A percentile compares a stretch with the other conserved stretches of the same genome.
Conservation (phyloP, 2,113 vertebrate species). For the Anolis sagrei region DNA sequence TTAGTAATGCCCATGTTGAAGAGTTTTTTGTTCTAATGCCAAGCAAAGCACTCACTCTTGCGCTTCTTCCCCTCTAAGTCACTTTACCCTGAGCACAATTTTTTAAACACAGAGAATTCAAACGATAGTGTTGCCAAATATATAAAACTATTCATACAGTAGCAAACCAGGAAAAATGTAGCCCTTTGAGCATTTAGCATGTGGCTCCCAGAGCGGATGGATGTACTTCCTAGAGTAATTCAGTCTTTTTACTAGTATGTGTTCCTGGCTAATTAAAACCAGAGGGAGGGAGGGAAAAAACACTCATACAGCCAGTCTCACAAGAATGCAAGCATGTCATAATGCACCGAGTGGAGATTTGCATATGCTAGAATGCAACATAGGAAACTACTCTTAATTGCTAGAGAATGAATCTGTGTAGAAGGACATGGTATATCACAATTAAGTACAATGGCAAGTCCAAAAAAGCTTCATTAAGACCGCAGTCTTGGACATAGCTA, state of each 20-base stretch:
- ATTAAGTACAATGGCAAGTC: not conserved
- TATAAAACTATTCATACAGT: not conserved
- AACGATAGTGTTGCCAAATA: not conserved
- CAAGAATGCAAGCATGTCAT: not conserved
- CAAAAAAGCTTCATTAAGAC: not conserved
- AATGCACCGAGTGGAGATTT: not conserved
- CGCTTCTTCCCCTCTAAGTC: not conserved
- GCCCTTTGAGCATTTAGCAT: not conserved
- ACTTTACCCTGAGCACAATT: not conserved
- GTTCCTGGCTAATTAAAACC: not conserved
- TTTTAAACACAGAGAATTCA: not conserved
- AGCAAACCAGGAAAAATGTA: not conserved
- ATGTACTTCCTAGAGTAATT: not conserved
- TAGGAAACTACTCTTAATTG: not conserved
- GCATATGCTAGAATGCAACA: not conserved
- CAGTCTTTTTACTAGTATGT: not conserved
- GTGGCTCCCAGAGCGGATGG: not conserved
- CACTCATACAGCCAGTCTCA: not conserved
- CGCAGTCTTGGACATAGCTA: not conserved
- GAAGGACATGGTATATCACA: not conserved
- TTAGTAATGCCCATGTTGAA: slow-evolving; percentile 28
- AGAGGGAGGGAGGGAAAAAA: not conserved
- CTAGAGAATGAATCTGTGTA: not conserved
- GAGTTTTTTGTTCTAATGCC: not conserved
- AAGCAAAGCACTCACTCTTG: not conserved